Conservation (phyloP, 2,797 vertebrate genomes). For the Chloroceryle inda region DNA sequence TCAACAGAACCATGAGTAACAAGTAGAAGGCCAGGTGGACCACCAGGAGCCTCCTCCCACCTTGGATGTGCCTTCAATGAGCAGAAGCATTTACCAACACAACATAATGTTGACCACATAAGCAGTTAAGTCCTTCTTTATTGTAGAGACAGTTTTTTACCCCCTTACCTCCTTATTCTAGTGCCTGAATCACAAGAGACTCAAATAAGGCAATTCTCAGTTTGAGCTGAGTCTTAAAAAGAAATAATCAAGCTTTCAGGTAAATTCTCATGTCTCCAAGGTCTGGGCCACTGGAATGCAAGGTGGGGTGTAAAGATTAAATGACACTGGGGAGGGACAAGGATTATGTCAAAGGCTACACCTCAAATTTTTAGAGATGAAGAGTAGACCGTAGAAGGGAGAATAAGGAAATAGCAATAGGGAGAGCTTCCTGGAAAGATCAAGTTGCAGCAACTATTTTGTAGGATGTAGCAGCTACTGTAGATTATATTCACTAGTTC, state of each 20-base stretch:
- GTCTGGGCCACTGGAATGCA: fast-evolving
- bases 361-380: not conserved
- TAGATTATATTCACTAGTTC: not conserved
- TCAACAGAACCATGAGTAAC: fast-evolving
- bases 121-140: not conserved
- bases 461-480: fast-evolving
- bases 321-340: not conserved
- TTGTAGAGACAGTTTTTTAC: not conserved
- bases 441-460: not conserved
- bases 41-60: not conserved
- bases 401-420: not conserved
- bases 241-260: not conserved
- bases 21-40: not conserved
- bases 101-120: no score
- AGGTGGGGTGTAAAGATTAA: not conserved
- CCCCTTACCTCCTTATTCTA: fast-evolving
- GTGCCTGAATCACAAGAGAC: not conserved
- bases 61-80: fast-evolving
- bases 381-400: not conserved
- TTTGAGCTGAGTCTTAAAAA: not conserved
- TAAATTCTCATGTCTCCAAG: not conserved
- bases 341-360: not conserved
- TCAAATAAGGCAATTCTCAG: not conserved
- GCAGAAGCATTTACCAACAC: not conserved
- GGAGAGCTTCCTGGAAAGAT: not conserved